phyloP scores from a whole-genome alignment of 2,888 invertebrate genomes.

The Tridacna crocea region DNA sequence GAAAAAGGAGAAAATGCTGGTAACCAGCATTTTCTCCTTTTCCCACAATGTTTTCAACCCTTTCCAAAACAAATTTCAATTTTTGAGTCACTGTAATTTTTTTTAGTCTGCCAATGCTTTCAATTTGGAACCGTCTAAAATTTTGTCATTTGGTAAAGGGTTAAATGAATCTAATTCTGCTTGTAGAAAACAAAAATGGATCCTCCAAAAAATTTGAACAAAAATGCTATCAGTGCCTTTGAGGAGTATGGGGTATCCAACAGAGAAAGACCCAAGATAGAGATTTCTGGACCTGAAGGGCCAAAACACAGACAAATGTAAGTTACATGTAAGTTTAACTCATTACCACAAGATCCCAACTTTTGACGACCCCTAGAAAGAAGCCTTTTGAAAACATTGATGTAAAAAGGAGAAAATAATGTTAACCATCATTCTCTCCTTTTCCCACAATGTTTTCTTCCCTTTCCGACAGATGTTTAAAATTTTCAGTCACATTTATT shows the following conservation, averaged over 20 bases:
- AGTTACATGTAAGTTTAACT: neutral
- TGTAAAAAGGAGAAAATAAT: neutral
- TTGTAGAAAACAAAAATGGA: neutral
- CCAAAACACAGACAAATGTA: constrained; percentile 53
- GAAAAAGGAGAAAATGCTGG: no score
- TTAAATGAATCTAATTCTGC: neutral
- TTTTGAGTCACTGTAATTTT: no score
- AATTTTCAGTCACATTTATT: no score
- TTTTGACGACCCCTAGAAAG: neutral
- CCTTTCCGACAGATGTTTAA: no score
- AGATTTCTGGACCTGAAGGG: constrained; percentile 30
- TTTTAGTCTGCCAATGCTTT: no score
- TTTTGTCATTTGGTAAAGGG: no score
- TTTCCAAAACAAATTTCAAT: no score
- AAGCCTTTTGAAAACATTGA: neutral
- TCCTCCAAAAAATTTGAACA: constrained; percentile 48
- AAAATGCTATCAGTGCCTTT: constrained; percentile 63
- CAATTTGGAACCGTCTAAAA: no score
- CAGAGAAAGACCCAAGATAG: constrained; percentile 41
- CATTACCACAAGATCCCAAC: neutral
- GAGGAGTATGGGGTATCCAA: constrained; percentile 56
- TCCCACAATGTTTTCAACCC: no score
- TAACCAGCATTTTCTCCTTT: no score
- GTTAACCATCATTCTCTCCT: no score
- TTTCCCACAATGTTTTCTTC: no score